Evolutionary conservation across 2,888 invertebrate genomes (phyloP), one percentile per base, ranked within the genome.

Genomic region (Litoditis marina): DNA sequence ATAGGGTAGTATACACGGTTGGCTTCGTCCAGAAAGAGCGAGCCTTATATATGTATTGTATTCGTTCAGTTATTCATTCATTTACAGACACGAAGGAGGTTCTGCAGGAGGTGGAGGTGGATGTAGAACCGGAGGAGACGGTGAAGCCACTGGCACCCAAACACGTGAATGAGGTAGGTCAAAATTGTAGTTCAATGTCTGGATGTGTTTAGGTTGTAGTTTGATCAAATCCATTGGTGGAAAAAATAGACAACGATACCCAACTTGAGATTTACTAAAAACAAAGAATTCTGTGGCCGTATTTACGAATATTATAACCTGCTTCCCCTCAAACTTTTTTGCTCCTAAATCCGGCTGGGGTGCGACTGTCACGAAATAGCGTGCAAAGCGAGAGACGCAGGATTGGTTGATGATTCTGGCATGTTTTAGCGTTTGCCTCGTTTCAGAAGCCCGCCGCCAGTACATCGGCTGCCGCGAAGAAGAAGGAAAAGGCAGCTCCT

Each of bases 61-160:
- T 31, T n/a, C 8, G 7, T 19, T 32, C n/a, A 19, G n/a, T 11
- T 31, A 54, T 8, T 54, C 16, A 22, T 19, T 19, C 28, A 16
- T 19, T 54, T 54, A n/a, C 22, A 54, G 54, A 46, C 11, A 61
- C 61, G 22, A 61, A 55, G 28, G 47, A 54, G 25, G 61, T 61
- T 5, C 34, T 61, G 22, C 42, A 36, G 27, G 61, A 61, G 36
- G 36, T 47, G 19, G 34, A 34, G 25, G 49, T 61, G 13, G 61
- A 61, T 16, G 34, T 32, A n/a, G 19, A 36, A 13, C 49, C 46
- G 30, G 55, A 61, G 32, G 46, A 53, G 25, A 8, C 42, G 3
- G 42, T 19, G n/a, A 53, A 60, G 44, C 52, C 52, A 6, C 39
- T 52, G 22, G 11, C 60, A 7, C 44, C 60, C 1, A 60, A 58